Evolutionary conservation across 1,140 invertebrate species (phyloP).

Genomic region (Diprion similis): DNA sequence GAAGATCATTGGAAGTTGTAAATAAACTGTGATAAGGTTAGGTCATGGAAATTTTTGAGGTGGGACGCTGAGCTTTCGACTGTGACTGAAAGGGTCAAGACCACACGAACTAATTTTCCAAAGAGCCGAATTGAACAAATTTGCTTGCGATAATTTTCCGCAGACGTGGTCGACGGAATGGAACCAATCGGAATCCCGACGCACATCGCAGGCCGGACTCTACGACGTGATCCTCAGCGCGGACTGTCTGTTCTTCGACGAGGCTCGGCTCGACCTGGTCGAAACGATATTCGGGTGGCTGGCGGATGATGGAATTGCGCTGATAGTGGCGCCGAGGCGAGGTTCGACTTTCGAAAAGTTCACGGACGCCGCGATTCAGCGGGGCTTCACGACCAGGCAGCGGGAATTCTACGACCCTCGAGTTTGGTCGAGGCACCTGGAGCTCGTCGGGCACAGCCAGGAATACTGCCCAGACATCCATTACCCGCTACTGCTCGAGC

Average conservation of each 20-base stretch:
- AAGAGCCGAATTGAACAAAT: too few relatives aligned
- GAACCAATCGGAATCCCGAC: not conserved
- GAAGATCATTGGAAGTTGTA: too few relatives aligned
- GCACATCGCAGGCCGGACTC: conserved; percentile 36
- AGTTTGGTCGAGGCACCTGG: conserved; percentile 72
- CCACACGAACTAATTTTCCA: too few relatives aligned
- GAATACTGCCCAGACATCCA: conserved; percentile 74
- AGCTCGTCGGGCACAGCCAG: conserved; percentile 63
- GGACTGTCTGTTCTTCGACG: conserved; percentile 87
- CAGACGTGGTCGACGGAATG: conserved; percentile 42
- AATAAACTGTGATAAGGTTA: too few relatives aligned
- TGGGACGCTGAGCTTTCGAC: too few relatives aligned
- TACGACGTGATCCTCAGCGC: conserved; percentile 80
- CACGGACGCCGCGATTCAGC: conserved; percentile 64
- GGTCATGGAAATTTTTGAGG: too few relatives aligned
- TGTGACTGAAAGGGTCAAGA: too few relatives aligned
- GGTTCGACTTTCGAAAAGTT: conserved; percentile 77
- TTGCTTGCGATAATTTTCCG: conserved; percentile 25
- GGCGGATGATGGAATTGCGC: conserved; percentile 69
- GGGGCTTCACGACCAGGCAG: conserved; percentile 67
- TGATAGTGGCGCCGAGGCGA: conserved; percentile 80
- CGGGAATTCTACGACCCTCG: conserved; percentile 67
- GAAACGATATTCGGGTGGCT: conserved; percentile 73
- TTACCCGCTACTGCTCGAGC: conserved; percentile 70
- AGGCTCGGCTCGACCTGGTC: conserved; percentile 74